Percentiles rank a stretch among this genome's conserved stretches.
phyloP scores from a whole-genome alignment of 2,888 invertebrate genomes.

The Leucophenga montana region DNA sequence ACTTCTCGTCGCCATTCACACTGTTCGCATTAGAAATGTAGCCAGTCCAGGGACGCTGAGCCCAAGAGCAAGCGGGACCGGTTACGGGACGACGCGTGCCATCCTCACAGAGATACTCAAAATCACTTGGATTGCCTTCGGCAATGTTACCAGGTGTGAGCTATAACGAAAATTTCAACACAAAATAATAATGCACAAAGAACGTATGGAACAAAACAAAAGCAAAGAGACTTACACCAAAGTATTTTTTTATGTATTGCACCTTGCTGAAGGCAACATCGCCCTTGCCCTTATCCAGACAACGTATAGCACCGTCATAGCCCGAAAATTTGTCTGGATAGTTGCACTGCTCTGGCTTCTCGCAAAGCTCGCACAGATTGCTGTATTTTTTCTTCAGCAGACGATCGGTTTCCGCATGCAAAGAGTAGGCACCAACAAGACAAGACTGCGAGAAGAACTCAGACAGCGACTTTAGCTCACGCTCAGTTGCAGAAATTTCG shows the following conservation, averaged over 20 bases:
- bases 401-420: conserved; percentile 81
- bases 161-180: conserved; percentile 62
- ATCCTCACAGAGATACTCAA: conserved; percentile 85
- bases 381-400: conserved; percentile 83
- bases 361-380: conserved; percentile 86
- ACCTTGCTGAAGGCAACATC: conserved; percentile 91
- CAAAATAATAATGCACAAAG: background rate
- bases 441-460: conserved; percentile 88
- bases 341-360: conserved; percentile 83
- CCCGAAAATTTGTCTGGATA: conserved; percentile 90
- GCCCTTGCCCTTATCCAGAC: conserved; percentile 86
- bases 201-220: too few relatives aligned
- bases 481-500: conserved; percentile 76
- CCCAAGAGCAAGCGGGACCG: conserved; percentile 84
- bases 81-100: conserved; percentile 81
- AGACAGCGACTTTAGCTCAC: conserved; percentile 86
- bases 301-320: conserved; percentile 88
- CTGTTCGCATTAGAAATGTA: conserved; percentile 80
- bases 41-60: conserved; percentile 89
- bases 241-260: conserved; percentile 85
- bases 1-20: conserved; percentile 61
- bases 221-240: conserved; percentile 76
- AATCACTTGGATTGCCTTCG: conserved; percentile 79
- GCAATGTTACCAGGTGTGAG: conserved; percentile 78
- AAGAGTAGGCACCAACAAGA: conserved; percentile 88